Evolutionary conservation across 2,888 invertebrate species (phyloP).

Genomic region (Drosophila pseudotalamancana): DNA sequence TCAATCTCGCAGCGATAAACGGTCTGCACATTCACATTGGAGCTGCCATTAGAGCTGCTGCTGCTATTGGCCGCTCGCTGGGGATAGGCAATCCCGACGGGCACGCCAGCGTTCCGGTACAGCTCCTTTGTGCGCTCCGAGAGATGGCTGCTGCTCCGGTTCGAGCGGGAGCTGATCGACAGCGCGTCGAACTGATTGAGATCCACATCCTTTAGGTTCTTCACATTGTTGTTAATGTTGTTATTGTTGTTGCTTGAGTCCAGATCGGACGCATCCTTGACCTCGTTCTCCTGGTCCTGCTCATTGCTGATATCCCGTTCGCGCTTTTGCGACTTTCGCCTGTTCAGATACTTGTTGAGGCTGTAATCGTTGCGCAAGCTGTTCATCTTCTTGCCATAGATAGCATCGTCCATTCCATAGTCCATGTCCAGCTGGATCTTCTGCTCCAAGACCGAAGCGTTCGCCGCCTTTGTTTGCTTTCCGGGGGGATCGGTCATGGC

Average conservation of each 20-base stretch:
- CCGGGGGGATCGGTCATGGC: slow-evolving; percentile 44
- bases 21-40: slow-evolving; percentile 75
- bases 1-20: slow-evolving; percentile 84
- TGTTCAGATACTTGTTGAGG: slow-evolving; percentile 82
- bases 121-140: slow-evolving; percentile 83
- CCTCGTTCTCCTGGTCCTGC: slow-evolving; percentile 19
- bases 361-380: slow-evolving; percentile 82
- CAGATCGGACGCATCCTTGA: slow-evolving; percentile 35
- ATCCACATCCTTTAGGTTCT: slow-evolving; percentile 70
- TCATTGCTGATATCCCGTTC: slow-evolving; percentile 41
- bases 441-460: slow-evolving; percentile 1
- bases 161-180: slow-evolving; percentile 83
- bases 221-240: slow-evolving; percentile 59
- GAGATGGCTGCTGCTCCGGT: slow-evolving; percentile 82
- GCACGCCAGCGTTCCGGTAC: slow-evolving; percentile 82
- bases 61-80: slow-evolving; percentile 72
- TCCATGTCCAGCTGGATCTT: slow-evolving; percentile 57
- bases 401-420: slow-evolving; percentile 71
- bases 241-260: slow-evolving; percentile 43
- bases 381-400: slow-evolving; percentile 80
- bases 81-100: slow-evolving; percentile 83
- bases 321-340: slow-evolving; percentile 74
- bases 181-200: slow-evolving; percentile 81
- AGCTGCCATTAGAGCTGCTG: slow-evolving; percentile 48
- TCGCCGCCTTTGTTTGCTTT: slow-evolving; percentile 2